Base-by-base conservation (phyloP, 1,140 invertebrate species). In the Euura saliciscinereae region DNA sequence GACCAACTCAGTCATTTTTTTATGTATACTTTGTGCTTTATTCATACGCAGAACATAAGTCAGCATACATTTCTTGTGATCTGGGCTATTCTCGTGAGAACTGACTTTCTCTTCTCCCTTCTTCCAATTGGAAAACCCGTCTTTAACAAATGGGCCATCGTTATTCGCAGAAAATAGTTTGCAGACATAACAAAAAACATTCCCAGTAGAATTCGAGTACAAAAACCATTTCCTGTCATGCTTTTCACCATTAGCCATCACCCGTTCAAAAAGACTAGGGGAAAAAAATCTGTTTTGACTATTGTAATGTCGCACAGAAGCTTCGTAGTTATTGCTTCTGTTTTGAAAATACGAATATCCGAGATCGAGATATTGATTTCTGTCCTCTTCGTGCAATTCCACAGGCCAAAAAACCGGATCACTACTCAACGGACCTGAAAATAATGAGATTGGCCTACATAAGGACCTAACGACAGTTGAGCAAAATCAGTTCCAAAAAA, bases 51-150 rank as follows among this genome's bases (percentile, higher is more conserved):
- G 44, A 13, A 72, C 44, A 44, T 64, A 75, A 10, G 8, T 44
- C 1, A 75, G 3, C 6, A 74, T n/a, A 11, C 11, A 44, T 44
- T 64, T 66, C 42, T 13, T 51, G 64, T 74, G 69, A 44, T 44
- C 28, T n/a, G 4, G 13, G 11, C 51, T 71, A 3, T 76, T 73
- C 70, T 76, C 73, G 42, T 76, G 75, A 11, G 11, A 13, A 2
- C 2, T 42, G 3, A 75, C 2, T 3, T 65, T 8, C n/a, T 11
- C 44, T 42, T 45, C 42, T 44, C 10, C 7, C 44, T 77, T 75
- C 64, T 68, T 66, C 73, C 76, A 77, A 45, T 77, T 72, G 13
- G 68, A 70, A 65, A 74, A 74, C 43, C 75, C 75, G 44, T 44
- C 13, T 2, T 43, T 73, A 69, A 68, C 65, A 8, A 51, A 43